A percentile compares a stretch with the other conserved stretches of the same genome.
Evolutionary conservation across 2,113 vertebrate species (phyloP).

Genomic region (Ceuthmochares aereus): DNA sequence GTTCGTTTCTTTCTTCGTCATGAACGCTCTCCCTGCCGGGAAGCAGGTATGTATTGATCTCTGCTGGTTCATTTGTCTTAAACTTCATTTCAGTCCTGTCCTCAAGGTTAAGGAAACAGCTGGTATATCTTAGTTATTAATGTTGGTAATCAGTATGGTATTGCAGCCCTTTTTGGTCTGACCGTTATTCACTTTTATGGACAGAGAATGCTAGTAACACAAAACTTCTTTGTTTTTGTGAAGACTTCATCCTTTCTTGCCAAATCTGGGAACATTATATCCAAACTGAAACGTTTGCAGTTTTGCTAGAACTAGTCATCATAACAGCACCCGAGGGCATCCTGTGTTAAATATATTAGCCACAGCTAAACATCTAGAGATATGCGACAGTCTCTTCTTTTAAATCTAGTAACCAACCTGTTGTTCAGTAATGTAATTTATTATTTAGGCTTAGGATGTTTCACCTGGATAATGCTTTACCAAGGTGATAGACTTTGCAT

Average conservation of each 20-base stretch:
- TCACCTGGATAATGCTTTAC: background rate
- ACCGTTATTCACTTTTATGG: background rate
- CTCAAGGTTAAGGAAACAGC: background rate
- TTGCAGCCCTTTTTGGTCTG: background rate
- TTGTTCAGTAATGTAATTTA: background rate
- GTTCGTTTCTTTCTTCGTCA: slow-evolving; percentile 95
- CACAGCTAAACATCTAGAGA: background rate
- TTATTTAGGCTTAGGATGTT: background rate
- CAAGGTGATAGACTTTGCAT: background rate
- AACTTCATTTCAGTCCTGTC: background rate
- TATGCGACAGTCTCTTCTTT: background rate
- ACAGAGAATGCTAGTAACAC: background rate
- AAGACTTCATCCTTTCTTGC: background rate
- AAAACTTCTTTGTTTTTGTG: background rate
- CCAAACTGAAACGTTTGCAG: background rate
- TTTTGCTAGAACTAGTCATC: background rate
- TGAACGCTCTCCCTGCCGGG: slow-evolving; percentile 81
- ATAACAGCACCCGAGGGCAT: background rate
- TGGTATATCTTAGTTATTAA: background rate
- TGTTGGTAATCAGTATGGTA: background rate
- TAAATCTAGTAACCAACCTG: background rate
- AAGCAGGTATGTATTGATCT: slow-evolving; percentile 77
- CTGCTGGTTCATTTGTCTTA: background rate
- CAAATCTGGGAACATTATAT: background rate
- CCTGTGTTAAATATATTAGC: background rate